These are phyloP conservation scores for Arrhopalites spinosus DNA, from an alignment of 2,888 invertebrate genomes.

Conservation along the genomic window DNA sequence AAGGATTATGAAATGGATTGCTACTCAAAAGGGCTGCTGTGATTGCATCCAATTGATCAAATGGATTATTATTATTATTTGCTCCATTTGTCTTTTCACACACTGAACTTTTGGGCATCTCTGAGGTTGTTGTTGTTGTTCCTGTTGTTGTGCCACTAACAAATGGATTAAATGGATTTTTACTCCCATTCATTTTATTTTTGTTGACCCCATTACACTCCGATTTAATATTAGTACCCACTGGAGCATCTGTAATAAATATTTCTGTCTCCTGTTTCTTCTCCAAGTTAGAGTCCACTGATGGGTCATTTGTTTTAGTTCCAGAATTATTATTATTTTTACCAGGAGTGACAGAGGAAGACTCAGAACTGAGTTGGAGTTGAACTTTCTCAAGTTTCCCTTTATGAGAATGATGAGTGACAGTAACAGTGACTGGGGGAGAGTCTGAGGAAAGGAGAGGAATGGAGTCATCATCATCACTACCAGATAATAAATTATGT, in stretches of 20 bases:
- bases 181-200: neutral
- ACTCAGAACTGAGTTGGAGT: slow-evolving; percentile 46
- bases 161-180: slow-evolving; percentile 26
- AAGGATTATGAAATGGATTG: slow-evolving; percentile 56
- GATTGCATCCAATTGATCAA: slow-evolving; percentile 48
- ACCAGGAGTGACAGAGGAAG: slow-evolving; percentile 42
- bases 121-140: neutral
- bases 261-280: slow-evolving; percentile 42
- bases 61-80: slow-evolving; percentile 19
- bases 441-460: slow-evolving; percentile 48
- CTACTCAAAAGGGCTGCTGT: slow-evolving; percentile 51
- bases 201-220: neutral
- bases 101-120: neutral
- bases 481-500: slow-evolving; percentile 20
- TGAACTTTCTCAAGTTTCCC: slow-evolving; percentile 62
- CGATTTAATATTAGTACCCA: neutral
- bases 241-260: slow-evolving; percentile 44
- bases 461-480: slow-evolving; percentile 48
- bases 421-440: slow-evolving; percentile 68
- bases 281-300: neutral
- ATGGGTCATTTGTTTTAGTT: neutral
- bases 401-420: slow-evolving; percentile 66
- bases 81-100: neutral
- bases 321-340: neutral
- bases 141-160: neutral